A percentile compares a stretch with the other conserved stretches of the same genome.
phyloP scores from a whole-genome alignment of 2,888 invertebrate species.

The Bellardia pandia region DNA sequence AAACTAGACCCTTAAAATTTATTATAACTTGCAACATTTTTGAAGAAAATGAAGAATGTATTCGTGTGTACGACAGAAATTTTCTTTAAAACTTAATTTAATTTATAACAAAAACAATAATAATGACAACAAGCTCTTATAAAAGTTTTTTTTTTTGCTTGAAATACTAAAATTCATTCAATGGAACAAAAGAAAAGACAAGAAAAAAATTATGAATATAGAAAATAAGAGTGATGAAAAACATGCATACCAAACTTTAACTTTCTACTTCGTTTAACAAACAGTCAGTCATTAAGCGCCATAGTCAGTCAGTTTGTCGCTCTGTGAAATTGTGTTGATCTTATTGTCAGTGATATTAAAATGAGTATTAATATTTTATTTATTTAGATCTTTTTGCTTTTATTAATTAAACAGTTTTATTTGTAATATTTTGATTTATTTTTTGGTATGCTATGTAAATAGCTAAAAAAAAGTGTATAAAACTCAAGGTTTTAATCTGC shows the following conservation, averaged over 20 bases:
- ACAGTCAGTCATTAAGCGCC: constrained; percentile 8
- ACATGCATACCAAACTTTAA: constrained; percentile 44
- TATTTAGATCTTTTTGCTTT: neutral
- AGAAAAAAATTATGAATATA: constrained; percentile 34
- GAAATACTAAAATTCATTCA: constrained; percentile 65
- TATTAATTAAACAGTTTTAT: neutral
- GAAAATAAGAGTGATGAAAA: constrained; percentile 63
- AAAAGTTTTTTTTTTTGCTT: neutral
- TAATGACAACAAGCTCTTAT: constrained; percentile 22
- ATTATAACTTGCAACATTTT: neutral
- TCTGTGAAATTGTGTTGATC: constrained; percentile 8
- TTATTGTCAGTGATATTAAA: constrained; percentile 10
- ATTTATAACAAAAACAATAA: constrained; percentile 17
- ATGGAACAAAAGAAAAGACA: constrained; percentile 67
- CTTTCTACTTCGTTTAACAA: constrained; percentile 69
- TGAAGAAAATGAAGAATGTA: neutral
- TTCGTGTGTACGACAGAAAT: constrained; percentile 13
- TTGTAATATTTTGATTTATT: neutral
- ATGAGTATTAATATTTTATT: neutral
- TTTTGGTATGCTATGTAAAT: neutral
- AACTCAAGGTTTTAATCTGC: constrained; percentile 46
- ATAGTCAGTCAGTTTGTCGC: constrained; percentile 5
- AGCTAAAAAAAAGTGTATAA: neutral
- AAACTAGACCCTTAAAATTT: neutral
- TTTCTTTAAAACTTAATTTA: constrained; percentile 27